Base-by-base conservation (phyloP, 35 echinoderm and acorn worm species). In the Acanthaster planci region DNA sequence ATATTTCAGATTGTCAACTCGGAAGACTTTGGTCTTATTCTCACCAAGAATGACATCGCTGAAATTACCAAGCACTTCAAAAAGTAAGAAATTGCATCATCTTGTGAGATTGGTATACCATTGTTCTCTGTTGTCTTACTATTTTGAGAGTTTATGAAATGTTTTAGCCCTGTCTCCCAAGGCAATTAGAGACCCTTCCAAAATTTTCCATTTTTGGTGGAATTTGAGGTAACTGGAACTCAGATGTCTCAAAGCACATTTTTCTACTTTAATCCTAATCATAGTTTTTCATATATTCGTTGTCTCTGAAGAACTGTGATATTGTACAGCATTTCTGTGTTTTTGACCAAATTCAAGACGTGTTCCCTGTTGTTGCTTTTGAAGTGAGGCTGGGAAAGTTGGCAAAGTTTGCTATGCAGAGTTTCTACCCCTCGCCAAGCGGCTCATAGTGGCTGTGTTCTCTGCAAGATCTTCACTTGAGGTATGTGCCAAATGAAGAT, bases 351-450 rank as follows among this genome's bases (percentile, higher is more conserved):
- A 47, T 6, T 12, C 42, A 47, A 47, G 12, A 47, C 4, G 77
- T 42, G 38, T 8, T 79, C 32, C 54, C 6, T 82, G 4, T 51
- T 51, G 16, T 18, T 31, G 6, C 21, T 82, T 80, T 76, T 72
- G 23, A 40, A 93, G 92, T 86, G 87, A 79, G 27, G 76, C 84
- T 21, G 93, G 93, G 12, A 90, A 83, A 78, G 80, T 82, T n/a
- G 42, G 60, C 29, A 90, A 77, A 29, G 67, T 95, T 38, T n/a
- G 47, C 0, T 95, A 87, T 55, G 37, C 23, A 32, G 84, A 87
- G 77, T 95, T 95, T 64, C 37, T 91, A 29, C 84, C 83, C 36
- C 68, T 95, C 19, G 93, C 93, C 67, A 95, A 87, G 76, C 86
- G 88, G 78, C 60, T 95, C 35, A 90, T 95, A 19, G 64, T 95